A percentile compares a stretch with the other conserved stretches of the same genome.
Conservation (phyloP, 2,888 invertebrate species). For the Platycheirus rosarum region DNA sequence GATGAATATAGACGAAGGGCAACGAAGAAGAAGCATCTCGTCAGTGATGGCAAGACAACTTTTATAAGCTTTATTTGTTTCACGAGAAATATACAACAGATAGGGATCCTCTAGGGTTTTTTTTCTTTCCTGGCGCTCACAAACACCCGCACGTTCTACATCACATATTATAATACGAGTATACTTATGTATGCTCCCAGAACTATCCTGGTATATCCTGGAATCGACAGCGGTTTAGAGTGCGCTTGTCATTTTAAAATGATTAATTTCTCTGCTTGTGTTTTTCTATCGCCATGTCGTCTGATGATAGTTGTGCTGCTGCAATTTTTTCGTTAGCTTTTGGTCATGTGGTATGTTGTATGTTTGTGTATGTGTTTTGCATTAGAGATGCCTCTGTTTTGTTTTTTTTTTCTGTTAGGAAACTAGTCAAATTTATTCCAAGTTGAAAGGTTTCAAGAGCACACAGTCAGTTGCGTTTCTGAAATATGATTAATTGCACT, state of each 20-base stretch:
- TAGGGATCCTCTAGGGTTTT: constrained; percentile 33
- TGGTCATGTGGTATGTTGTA: constrained; percentile 9
- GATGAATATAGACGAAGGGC: constrained; percentile 27
- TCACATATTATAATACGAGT: neutral
- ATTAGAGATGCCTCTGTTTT: constrained; percentile 18
- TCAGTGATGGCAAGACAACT: constrained; percentile 34
- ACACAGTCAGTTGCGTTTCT: constrained; percentile 43
- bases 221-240: constrained; percentile 65
- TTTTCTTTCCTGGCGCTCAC: constrained; percentile 14
- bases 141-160: neutral
- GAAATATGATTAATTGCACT: constrained; percentile 65
- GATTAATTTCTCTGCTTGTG: constrained; percentile 65
- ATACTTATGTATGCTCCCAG: neutral
- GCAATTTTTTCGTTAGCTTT: constrained; percentile 40
- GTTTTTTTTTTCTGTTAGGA: constrained; percentile 10
- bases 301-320: constrained; percentile 42
- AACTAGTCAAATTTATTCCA: constrained; percentile 54
- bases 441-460: constrained; percentile 61
- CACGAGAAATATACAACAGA: constrained; percentile 28
- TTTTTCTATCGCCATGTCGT: constrained; percentile 51
- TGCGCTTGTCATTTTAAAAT: constrained; percentile 72
- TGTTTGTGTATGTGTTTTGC: constrained; percentile 8
- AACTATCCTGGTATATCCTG: constrained; percentile 7
- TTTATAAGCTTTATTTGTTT: constrained; percentile 67
- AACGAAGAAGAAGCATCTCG: constrained; percentile 5